Conservation (phyloP, 1,140 invertebrate species). For the Drosophila parabipectinata region DNA sequence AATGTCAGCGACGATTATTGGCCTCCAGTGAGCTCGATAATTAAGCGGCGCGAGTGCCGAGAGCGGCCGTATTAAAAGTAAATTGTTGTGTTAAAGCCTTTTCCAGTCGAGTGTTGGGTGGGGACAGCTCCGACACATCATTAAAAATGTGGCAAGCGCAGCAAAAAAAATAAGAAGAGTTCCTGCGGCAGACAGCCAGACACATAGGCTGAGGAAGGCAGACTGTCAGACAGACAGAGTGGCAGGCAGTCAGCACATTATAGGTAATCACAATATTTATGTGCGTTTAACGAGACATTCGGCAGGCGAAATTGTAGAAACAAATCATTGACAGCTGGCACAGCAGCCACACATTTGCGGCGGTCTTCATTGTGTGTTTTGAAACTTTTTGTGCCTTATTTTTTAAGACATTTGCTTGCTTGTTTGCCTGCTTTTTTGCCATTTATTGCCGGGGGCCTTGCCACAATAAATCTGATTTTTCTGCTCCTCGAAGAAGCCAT, state of each 20-base stretch:
- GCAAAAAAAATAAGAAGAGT: constrained; percentile 39
- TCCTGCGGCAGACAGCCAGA: constrained; percentile 49
- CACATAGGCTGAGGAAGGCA: constrained; percentile 1
- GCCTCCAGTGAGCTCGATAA: constrained; percentile 56
- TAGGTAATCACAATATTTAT: constrained; percentile 79
- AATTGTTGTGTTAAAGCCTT: constrained; percentile 52
- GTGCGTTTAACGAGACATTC: constrained; percentile 73
- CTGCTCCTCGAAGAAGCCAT: background rate
- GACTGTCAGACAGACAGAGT: constrained; percentile 25
- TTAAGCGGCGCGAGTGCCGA: constrained; percentile 47
- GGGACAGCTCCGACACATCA: constrained; percentile 27
- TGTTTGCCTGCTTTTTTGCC: constrained; percentile 16
- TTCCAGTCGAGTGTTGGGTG: constrained; percentile 5
- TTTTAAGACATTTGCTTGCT: constrained; percentile 27
- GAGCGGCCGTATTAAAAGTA: constrained; percentile 40
- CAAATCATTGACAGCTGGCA: constrained; percentile 78
- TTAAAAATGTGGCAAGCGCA: constrained; percentile 59
- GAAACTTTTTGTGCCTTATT: constrained; percentile 23
- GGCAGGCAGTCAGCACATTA: constrained; percentile 66
- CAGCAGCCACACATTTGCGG: constrained; percentile 55
- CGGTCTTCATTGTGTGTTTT: constrained; percentile 36
- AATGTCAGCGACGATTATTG: constrained; percentile 62
- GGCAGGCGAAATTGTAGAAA: constrained; percentile 69
- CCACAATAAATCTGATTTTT: constrained; percentile 20
- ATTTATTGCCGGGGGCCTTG: constrained; percentile 14